A percentile compares a stretch with the other conserved stretches of the same genome.
These are phyloP conservation scores for Zygothrica quintamaculata DNA, from an alignment of 2,888 invertebrate genomes.

Conservation along the genomic window DNA sequence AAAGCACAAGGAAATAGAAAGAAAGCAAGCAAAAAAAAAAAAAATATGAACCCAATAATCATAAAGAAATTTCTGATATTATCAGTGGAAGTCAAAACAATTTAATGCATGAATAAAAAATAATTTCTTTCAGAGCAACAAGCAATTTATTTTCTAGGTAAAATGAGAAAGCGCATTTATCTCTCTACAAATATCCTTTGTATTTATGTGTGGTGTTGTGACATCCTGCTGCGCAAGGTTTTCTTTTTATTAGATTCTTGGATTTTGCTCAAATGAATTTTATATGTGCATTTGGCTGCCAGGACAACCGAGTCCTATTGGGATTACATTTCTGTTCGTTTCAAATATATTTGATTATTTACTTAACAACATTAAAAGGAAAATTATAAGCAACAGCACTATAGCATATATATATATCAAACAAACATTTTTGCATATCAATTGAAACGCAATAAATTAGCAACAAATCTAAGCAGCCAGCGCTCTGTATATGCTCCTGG, in stretches of 20 bases:
- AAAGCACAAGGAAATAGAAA: no score
- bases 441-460: constrained; percentile 79
- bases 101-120: constrained; percentile 84
- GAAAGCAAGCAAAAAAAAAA: constrained; percentile 12
- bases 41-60: constrained; percentile 65
- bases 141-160: constrained; percentile 19
- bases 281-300: constrained; percentile 48
- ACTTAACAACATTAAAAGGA: constrained; percentile 65
- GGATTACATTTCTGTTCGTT: constrained; percentile 50
- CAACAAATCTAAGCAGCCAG: no score
- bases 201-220: constrained; percentile 2
- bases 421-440: constrained; percentile 73
- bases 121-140: constrained; percentile 69
- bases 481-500: no score
- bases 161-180: no score
- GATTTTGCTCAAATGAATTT: constrained; percentile 33
- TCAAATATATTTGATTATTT: constrained; percentile 75
- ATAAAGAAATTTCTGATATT: constrained; percentile 71
- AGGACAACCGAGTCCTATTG: constrained; percentile 23
- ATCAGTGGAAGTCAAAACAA: constrained; percentile 82
- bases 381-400: constrained; percentile 15
- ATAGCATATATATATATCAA: no score
- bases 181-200: not conserved
- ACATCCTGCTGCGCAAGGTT: constrained; percentile 58
- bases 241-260: constrained; percentile 73